These are phyloP conservation scores for Percina caprodes DNA, from an alignment of 2,113 vertebrate genomes.

Conservation along the genomic window DNA sequence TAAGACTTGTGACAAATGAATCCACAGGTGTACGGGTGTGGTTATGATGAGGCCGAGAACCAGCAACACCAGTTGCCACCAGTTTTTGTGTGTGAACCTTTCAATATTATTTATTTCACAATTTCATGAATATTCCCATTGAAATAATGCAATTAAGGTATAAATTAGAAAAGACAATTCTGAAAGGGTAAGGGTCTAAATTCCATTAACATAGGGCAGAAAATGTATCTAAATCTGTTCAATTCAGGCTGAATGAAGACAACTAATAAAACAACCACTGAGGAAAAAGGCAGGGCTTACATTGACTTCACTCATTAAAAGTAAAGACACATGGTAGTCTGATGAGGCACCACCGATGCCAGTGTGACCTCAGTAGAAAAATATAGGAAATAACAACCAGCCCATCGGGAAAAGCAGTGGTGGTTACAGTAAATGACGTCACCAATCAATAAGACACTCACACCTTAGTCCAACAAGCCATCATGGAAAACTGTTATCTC, in stretches of 20 bases:
- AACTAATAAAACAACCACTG: not conserved
- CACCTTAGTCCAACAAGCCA: constrained; percentile 43
- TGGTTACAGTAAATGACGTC: constrained; percentile 32
- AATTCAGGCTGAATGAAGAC: not conserved
- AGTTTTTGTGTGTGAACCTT: not conserved
- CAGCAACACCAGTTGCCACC: not conserved
- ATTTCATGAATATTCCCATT: not conserved
- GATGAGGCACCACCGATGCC: not conserved
- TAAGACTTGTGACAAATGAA: not conserved
- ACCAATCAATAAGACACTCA: constrained; percentile 58
- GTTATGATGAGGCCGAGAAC: not conserved
- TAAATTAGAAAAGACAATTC: not conserved
- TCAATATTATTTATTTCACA: not conserved
- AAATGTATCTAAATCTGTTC: not conserved
- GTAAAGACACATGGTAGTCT: constrained; percentile 6
- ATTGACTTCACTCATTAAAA: constrained; percentile 12
- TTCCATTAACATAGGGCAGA: not conserved
- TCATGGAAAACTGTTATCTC: constrained; percentile 48
- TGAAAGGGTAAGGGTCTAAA: not conserved
- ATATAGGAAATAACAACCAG: constrained; percentile 24
- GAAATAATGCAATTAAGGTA: not conserved
- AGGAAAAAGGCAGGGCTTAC: not conserved
- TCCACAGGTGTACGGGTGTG: not conserved
- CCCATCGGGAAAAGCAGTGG: constrained; percentile 4
- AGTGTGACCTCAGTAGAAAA: constrained; percentile 11